phyloP scores from a whole-genome alignment of 1,140 invertebrate genomes.

The Drosophila malerkotliana region DNA sequence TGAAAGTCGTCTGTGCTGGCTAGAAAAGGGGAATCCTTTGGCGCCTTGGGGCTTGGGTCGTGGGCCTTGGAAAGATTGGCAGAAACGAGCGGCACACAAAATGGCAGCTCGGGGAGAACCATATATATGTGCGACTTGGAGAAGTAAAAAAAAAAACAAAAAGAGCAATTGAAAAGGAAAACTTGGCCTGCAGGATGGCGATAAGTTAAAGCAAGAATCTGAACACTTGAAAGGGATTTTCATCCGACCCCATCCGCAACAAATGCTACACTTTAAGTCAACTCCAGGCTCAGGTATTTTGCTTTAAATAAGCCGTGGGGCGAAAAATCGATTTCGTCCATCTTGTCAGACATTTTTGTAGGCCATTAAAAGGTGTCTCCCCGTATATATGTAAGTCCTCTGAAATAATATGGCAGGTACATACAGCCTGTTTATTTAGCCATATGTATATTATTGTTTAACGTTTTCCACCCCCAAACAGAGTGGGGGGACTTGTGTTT shows the following conservation, averaged over 20 bases:
- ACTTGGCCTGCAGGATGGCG: constrained; percentile 43
- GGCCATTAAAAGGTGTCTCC: constrained; percentile 62
- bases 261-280: constrained; percentile 36
- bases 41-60: constrained; percentile 3
- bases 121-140: constrained; percentile 8
- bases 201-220: constrained; percentile 30
- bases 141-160: constrained; percentile 5
- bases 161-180: constrained; percentile 44
- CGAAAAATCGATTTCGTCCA: constrained; percentile 50
- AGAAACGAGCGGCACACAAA: constrained; percentile 20
- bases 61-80: constrained; percentile 8
- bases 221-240: constrained; percentile 15
- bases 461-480: constrained; percentile 26
- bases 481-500: constrained; percentile 2
- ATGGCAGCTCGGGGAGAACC: constrained; percentile 20
- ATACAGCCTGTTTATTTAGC: constrained; percentile 24
- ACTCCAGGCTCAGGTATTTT: constrained; percentile 11
- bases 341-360: constrained; percentile 50
- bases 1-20: not conserved
- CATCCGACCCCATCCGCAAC: constrained; percentile 1
- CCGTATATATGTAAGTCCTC: constrained; percentile 18
- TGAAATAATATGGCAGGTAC: not conserved
- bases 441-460: constrained; percentile 40
- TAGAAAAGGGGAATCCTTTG: constrained; percentile 6
- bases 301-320: constrained; percentile 31